Percentiles rank a stretch among this genome's conserved stretches.
phyloP scores from a whole-genome alignment of 1,140 invertebrate species.

The Nasonia giraulti region DNA sequence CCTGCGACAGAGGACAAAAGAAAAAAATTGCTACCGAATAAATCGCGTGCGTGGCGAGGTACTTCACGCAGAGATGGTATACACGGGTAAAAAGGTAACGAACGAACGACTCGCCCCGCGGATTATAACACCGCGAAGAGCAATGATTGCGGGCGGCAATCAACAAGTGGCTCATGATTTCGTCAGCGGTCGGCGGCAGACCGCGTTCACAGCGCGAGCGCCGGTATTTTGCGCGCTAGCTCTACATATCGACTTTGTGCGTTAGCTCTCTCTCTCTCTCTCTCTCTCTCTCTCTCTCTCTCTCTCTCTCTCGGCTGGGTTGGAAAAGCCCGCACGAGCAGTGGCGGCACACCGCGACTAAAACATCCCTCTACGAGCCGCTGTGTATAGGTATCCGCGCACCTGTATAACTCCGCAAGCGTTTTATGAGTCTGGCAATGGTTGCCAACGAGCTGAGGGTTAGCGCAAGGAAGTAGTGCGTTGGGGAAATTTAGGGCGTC shows the following conservation, averaged over 20 bases:
- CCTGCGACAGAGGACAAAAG: no score
- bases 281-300: conserved; percentile 13
- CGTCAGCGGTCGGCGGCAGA: conserved; percentile 61
- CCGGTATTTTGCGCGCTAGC: conserved; percentile 17
- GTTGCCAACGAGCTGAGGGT: not conserved
- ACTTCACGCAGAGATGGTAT: not conserved
- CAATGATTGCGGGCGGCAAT: conserved; percentile 52
- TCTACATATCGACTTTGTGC: conserved; percentile 47
- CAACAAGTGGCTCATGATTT: conserved; percentile 73
- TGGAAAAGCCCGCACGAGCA: not conserved
- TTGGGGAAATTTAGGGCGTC: no score
- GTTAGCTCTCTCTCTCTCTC: conserved; percentile 39
- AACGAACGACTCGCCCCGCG: not conserved
- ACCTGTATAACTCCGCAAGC: not conserved
- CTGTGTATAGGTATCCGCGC: not conserved
- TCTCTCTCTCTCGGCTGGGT: not conserved
- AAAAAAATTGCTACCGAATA: no score
- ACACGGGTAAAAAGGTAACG: not conserved
- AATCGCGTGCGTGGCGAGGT: not conserved
- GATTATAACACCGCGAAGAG: not conserved
- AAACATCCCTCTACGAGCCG: not conserved
- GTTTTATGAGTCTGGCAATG: not conserved
- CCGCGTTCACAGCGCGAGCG: conserved; percentile 14
- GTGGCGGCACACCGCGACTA: conserved; percentile 2
- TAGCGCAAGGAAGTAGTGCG: not conserved